phyloP scores from a whole-genome alignment of 2,888 invertebrate species.

The Polydrusus cervinus region DNA sequence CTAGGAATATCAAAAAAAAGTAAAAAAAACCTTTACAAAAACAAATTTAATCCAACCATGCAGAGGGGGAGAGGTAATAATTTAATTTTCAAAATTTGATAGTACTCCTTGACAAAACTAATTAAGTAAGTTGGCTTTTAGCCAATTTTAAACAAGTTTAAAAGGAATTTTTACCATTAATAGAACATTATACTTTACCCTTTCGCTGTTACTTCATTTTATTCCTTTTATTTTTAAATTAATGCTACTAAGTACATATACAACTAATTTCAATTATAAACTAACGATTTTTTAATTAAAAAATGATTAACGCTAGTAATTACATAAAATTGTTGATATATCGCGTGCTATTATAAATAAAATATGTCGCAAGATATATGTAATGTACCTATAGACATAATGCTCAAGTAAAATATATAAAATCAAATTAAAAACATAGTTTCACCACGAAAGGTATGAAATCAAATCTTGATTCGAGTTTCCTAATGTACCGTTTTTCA shows the following conservation, averaged over 20 bases:
- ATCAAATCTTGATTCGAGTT: constrained; percentile 1
- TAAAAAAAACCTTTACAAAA: no score
- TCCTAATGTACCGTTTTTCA: constrained; percentile 14
- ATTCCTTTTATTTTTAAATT: no score
- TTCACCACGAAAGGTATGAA: constrained; percentile 6
- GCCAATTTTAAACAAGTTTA: no score
- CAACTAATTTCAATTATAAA: neutral
- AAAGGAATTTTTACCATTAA: no score
- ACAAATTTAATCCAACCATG: no score
- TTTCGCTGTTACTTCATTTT: no score
- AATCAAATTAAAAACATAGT: neutral
- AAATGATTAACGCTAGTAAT: neutral
- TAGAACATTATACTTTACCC: no score
- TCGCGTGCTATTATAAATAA: constrained; percentile 9
- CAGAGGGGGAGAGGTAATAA: no score
- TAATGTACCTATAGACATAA: neutral
- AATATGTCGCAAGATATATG: neutral
- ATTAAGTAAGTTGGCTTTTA: no score
- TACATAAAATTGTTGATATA: neutral
- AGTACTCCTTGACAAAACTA: no score
- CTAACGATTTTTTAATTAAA: neutral
- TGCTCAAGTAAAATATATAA: neutral
- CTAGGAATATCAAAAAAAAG: no score
- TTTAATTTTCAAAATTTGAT: no score
- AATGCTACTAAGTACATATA: neutral